Conservation (phyloP, 1,140 invertebrate genomes). For the Macrocentrus cingulum region DNA sequence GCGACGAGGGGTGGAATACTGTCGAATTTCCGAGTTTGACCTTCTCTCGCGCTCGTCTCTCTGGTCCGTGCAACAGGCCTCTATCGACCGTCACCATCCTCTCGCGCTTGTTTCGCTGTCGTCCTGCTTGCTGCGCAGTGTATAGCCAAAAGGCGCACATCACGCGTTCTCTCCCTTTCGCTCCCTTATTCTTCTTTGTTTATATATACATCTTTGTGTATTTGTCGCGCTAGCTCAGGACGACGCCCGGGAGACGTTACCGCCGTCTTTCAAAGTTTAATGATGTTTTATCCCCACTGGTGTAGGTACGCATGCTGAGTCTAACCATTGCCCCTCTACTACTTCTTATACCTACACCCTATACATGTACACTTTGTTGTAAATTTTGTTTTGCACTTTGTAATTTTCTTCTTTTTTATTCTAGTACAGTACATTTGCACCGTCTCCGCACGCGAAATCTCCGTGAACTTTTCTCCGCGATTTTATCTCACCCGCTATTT, state of each 20-base stretch:
- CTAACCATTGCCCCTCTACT: no score
- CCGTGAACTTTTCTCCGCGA: no score
- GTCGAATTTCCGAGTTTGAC: neutral
- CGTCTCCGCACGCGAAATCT: no score
- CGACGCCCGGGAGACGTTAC: slow-evolving; percentile 17
- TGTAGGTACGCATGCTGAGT: slow-evolving; percentile 4
- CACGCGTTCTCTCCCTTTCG: neutral
- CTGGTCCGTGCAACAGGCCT: slow-evolving; percentile 11
- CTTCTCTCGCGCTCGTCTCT: neutral
- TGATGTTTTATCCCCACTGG: slow-evolving; percentile 24
- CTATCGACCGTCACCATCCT: neutral
- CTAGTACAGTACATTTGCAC: no score
- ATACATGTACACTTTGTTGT: no score
- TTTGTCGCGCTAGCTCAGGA: neutral
- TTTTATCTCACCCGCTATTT: no score
- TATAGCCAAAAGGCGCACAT: neutral
- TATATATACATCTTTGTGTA: neutral
- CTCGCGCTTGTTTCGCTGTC: neutral
- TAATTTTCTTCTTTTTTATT: no score
- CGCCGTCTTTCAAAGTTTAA: slow-evolving; percentile 24
- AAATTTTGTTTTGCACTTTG: neutral
- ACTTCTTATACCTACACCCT: no score
- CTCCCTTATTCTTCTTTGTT: neutral
- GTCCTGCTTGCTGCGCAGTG: slow-evolving; percentile 16
- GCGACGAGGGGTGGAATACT: neutral